Evolutionary conservation across 2,888 invertebrate species (phyloP).

Genomic region (Torymus auratus): DNA sequence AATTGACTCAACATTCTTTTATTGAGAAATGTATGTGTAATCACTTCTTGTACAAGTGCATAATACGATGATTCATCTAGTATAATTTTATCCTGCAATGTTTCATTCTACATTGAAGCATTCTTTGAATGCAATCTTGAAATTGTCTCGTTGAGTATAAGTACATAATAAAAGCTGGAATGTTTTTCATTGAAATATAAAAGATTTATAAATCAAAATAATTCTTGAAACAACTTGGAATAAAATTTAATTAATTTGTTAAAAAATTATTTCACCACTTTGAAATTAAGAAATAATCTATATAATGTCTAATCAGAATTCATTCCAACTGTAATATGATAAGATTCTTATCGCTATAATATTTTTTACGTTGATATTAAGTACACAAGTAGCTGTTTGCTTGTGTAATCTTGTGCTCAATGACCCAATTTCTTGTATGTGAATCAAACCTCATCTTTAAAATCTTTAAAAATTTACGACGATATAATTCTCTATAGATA

Average conservation of each 20-base stretch:
- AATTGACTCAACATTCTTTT: neutral
- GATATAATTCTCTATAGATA: too few relatives aligned
- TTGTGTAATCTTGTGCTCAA: slow-evolving; percentile 32
- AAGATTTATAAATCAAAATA: too few relatives aligned
- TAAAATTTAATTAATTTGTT: neutral
- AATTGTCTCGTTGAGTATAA: neutral
- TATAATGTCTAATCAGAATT: neutral
- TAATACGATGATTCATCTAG: slow-evolving; percentile 25
- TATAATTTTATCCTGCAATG: neutral
- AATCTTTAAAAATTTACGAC: too few relatives aligned
- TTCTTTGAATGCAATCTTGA: neutral
- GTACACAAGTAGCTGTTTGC: neutral
- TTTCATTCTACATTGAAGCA: neutral
- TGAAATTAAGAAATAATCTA: too few relatives aligned
- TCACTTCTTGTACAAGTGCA: neutral
- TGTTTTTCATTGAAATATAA: too few relatives aligned
- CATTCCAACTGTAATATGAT: neutral
- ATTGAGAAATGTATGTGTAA: slow-evolving; percentile 2
- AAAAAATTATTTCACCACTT: neutral
- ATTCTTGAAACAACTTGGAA: too few relatives aligned
- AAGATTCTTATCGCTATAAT: neutral
- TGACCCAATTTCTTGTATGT: slow-evolving; percentile 21
- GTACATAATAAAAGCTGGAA: too few relatives aligned
- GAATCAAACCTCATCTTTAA: slow-evolving; percentile 10
- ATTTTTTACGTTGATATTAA: neutral